Percentiles rank a stretch among this genome's conserved stretches.
These are phyloP conservation scores for Callinectes sapidus DNA, from an alignment of 2,888 invertebrate genomes.

Conservation along the genomic window DNA sequence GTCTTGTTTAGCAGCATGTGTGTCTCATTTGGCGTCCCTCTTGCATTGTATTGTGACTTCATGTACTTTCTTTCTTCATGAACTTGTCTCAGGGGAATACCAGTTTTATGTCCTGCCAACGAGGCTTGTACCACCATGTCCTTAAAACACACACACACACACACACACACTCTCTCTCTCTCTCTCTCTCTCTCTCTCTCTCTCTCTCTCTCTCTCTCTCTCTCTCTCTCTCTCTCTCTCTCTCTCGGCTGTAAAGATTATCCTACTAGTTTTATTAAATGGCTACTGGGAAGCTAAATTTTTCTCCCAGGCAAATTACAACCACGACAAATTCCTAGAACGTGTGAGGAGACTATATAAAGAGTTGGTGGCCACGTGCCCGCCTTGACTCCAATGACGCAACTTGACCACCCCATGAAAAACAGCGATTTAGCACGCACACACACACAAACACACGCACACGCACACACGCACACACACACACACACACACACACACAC, in stretches of 20 bases:
- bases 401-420: background rate
- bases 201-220: slow-evolving; percentile 4
- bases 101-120: background rate
- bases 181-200: slow-evolving; percentile 5
- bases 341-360: background rate
- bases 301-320: background rate
- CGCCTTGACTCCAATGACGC: background rate
- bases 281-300: background rate
- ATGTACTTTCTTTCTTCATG: too few relatives aligned
- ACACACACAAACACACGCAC: too few relatives aligned
- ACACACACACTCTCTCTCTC: background rate
- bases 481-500: too few relatives aligned
- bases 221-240: background rate
- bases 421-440: too few relatives aligned
- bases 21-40: background rate
- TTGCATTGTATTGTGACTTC: too few relatives aligned
- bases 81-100: too few relatives aligned
- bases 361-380: background rate
- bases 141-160: background rate
- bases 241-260: background rate
- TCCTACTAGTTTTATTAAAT: background rate
- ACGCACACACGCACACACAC: too few relatives aligned
- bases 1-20: background rate
- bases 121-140: background rate
- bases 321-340: background rate